A percentile compares a stretch with the other conserved stretches of the same genome.
phyloP scores from a whole-genome alignment of 2,888 invertebrate species.

The Drosophila aldrichi region DNA sequence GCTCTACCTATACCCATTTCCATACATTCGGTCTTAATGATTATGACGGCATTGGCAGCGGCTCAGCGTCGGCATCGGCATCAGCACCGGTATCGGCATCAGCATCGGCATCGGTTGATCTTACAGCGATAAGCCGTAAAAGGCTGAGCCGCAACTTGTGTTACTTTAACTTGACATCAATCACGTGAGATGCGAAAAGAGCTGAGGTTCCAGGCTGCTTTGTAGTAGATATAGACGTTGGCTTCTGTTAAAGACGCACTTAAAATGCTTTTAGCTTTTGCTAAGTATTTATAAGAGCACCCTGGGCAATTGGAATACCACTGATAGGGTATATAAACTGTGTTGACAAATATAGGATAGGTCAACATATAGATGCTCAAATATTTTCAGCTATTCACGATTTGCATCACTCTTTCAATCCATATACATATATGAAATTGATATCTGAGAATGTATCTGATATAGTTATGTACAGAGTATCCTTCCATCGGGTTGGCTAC shows the following conservation, averaged over 20 bases:
- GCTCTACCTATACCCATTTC: background rate
- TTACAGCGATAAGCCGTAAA: constrained; percentile 50
- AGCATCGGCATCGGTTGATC: constrained; percentile 48
- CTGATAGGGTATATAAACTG: background rate
- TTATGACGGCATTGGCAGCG: constrained; percentile 30
- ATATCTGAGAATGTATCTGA: background rate
- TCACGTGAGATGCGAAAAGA: constrained; percentile 42
- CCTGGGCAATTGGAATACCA: background rate
- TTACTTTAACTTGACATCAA: constrained; percentile 73
- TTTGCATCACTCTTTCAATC: background rate
- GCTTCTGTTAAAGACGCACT: constrained; percentile 74
- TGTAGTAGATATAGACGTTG: constrained; percentile 21
- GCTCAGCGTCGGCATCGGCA: constrained; percentile 44
- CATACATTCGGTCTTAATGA: constrained; percentile 43
- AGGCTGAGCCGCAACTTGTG: constrained; percentile 53
- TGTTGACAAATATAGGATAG: background rate
- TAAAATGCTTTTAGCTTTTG: constrained; percentile 73
- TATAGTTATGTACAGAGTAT: constrained; percentile 14
- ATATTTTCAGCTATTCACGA: background rate
- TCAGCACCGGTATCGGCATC: too few relatives aligned
- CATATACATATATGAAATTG: too few relatives aligned
- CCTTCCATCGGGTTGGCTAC: background rate
- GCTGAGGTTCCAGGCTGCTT: constrained; percentile 6
- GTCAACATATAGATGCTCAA: background rate
- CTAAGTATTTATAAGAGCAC: constrained; percentile 39